Conservation (phyloP, 2,113 vertebrate genomes). For the Odontesthes bonariensis region DNA sequence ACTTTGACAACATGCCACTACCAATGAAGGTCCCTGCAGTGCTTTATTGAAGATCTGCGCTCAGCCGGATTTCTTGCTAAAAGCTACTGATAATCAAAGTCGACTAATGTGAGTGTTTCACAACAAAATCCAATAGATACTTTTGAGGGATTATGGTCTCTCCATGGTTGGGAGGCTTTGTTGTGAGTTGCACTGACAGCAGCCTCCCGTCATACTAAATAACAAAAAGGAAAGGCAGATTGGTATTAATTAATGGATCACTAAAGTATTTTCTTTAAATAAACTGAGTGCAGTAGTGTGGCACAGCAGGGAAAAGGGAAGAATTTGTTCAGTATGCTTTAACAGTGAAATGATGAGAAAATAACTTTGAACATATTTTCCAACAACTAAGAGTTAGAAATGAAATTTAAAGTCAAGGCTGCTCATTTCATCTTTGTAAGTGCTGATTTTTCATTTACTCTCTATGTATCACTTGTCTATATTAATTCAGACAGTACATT, state of each 20-base stretch:
- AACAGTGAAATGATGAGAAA: not conserved
- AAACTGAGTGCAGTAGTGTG: not conserved
- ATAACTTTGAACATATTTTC: no score
- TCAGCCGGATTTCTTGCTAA: not conserved
- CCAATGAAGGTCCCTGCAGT: not conserved
- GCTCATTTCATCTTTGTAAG: not conserved
- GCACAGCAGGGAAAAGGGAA: not conserved
- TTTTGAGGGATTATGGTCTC: not conserved
- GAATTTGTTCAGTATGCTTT: not conserved
- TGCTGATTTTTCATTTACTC: not conserved
- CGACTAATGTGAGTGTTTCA: not conserved
- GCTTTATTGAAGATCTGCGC: not conserved
- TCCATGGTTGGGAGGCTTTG: no score
- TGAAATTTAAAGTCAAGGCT: no score
- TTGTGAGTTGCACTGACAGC: not conserved
- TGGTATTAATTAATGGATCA: not conserved
- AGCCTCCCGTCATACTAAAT: not conserved
- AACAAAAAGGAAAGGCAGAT: not conserved
- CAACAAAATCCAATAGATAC: not conserved
- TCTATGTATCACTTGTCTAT: not conserved
- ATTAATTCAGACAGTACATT: fast-evolving
- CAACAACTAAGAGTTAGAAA: no score
- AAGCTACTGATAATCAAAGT: not conserved
- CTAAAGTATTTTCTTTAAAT: not conserved
- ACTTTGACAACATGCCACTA: not conserved